phyloP scores from a whole-genome alignment of 2,797 vertebrate genomes.

The Alexandromys oeconomus region DNA sequence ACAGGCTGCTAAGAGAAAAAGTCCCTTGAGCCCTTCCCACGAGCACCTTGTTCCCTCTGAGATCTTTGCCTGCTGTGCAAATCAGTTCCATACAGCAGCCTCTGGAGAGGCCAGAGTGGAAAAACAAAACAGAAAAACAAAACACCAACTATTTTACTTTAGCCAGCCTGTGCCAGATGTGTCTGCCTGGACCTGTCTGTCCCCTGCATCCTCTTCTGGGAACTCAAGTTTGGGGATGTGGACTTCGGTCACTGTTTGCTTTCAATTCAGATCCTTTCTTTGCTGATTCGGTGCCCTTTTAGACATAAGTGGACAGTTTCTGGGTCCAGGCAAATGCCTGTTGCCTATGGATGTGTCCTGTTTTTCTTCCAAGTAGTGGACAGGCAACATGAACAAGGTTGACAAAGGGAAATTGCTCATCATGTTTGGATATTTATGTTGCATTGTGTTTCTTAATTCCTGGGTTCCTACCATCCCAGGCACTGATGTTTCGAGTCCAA shows the following conservation, averaged over 20 bases:
- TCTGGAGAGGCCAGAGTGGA: background rate
- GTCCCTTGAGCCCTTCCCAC: background rate
- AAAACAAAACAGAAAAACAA: background rate
- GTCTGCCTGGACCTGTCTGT: background rate
- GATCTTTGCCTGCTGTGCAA: background rate
- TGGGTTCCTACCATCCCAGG: accelerated
- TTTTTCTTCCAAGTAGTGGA: conserved; percentile 12
- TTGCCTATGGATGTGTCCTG: background rate
- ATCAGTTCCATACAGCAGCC: too few species aligned
- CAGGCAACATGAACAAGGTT: background rate
- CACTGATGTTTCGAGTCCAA: background rate
- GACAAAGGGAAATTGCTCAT: background rate
- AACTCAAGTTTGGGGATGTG: background rate
- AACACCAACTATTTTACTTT: background rate
- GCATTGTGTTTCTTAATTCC: background rate
- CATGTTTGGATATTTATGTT: background rate
- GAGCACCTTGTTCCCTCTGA: accelerated
- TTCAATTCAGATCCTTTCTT: background rate
- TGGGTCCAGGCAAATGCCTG: background rate
- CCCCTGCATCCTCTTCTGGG: background rate
- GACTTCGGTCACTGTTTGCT: background rate
- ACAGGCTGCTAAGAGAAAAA: background rate
- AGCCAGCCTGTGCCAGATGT: background rate
- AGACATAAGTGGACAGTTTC: background rate
- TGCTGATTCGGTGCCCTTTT: background rate